Percentiles rank a stretch among this genome's conserved stretches.
phyloP scores from a whole-genome alignment of 2,797 vertebrate genomes.

The Myiotriccus ornatus region DNA sequence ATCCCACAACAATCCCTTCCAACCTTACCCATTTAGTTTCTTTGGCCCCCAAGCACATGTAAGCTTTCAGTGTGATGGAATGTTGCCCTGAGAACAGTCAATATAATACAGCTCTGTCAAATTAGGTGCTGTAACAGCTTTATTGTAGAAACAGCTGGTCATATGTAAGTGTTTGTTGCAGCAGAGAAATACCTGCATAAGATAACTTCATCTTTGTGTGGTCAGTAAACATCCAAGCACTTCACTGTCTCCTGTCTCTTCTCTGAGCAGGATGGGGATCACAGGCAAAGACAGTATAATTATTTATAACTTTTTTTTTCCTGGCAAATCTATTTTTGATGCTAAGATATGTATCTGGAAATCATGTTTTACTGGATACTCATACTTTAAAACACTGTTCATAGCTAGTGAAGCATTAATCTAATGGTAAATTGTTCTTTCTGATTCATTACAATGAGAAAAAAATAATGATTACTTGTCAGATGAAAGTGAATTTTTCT shows the following conservation, averaged over 20 bases:
- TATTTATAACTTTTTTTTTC: fast-evolving
- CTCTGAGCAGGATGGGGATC: neutral
- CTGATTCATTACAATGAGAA: neutral
- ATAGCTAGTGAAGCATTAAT: neutral
- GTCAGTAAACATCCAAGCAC: neutral
- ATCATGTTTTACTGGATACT: neutral
- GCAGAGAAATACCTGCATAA: neutral
- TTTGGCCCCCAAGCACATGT: neutral
- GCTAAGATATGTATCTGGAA: neutral
- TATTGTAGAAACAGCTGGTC: neutral
- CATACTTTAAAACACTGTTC: neutral
- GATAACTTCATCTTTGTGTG: neutral
- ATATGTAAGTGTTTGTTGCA: neutral
- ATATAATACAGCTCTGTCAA: neutral
- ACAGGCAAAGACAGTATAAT: neutral
- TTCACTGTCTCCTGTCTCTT: neutral
- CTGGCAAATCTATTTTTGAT: neutral
- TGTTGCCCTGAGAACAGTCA: neutral
- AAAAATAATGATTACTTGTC: neutral
- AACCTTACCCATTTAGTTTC: neutral
- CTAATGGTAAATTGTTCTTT: neutral
- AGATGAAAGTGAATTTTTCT: neutral
- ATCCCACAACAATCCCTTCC: neutral
- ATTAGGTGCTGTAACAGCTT: neutral
- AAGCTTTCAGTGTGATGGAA: neutral